Percentiles rank a stretch among this genome's conserved stretches.
phyloP scores from a whole-genome alignment of 2,888 invertebrate species.

The Torymus tubicola region DNA sequence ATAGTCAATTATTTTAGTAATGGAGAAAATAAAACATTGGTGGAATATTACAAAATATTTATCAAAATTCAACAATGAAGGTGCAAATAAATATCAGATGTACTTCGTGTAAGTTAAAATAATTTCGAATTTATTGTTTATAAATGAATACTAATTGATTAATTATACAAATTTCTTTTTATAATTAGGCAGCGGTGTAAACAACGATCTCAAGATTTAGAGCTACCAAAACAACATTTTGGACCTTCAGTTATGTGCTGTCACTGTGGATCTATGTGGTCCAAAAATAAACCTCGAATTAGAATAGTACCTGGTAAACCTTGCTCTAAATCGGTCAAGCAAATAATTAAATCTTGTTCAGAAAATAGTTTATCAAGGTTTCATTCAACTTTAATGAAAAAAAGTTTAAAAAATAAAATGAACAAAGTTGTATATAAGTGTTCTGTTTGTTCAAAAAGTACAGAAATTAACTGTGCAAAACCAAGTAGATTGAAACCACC shows the following conservation, averaged over 20 bases:
- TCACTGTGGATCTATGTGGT: conserved; percentile 69
- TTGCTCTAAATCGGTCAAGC: conserved; percentile 62
- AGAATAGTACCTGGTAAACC: conserved; percentile 63
- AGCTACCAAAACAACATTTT: conserved; percentile 66
- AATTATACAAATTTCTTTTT: background rate
- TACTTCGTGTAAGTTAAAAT: conserved; percentile 63
- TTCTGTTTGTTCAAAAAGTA: conserved; percentile 65
- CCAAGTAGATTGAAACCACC: conserved; percentile 62
- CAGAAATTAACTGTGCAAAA: conserved; percentile 65
- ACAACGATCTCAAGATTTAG: conserved; percentile 17
- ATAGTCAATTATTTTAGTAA: conserved; percentile 1
- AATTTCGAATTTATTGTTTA: background rate
- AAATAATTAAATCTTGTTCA: conserved; percentile 58
- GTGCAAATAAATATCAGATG: conserved; percentile 51
- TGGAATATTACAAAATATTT: conserved; percentile 44
- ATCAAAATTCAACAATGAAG: conserved; percentile 42
- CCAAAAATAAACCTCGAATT: conserved; percentile 61
- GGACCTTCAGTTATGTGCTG: conserved; percentile 66
- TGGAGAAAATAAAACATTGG: conserved; percentile 53
- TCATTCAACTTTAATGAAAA: conserved; percentile 62
- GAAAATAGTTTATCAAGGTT: conserved; percentile 60
- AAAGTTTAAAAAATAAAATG: conserved; percentile 64
- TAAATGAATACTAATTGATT: background rate
- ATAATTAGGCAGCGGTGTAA: conserved; percentile 49
- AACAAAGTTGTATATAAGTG: conserved; percentile 69